Evolutionary conservation across 1,140 invertebrate species (phyloP).

Genomic region (Probaryconus sp.): DNA sequence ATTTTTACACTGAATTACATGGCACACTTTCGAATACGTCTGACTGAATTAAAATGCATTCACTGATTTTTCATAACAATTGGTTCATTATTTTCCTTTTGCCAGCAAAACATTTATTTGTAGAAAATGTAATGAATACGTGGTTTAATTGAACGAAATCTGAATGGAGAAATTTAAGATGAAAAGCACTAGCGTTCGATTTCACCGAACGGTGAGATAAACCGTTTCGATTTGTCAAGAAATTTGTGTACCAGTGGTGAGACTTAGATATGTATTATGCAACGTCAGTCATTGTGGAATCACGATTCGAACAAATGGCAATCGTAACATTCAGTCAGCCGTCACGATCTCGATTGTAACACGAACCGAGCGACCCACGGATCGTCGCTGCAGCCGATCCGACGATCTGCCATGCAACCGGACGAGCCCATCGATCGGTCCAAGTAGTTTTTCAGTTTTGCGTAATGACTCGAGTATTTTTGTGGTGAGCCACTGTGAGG

Average conservation of each 20-base stretch:
- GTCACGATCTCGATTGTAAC: slow-evolving; percentile 44
- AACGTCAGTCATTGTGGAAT: slow-evolving; percentile 45
- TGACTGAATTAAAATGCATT: too few relatives aligned
- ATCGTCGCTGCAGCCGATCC: slow-evolving; percentile 38
- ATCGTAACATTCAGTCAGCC: slow-evolving; percentile 38
- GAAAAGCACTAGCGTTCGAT: too few relatives aligned
- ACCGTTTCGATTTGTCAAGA: slow-evolving; percentile 18
- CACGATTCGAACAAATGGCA: slow-evolving; percentile 44
- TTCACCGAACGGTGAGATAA: slow-evolving; percentile 7
- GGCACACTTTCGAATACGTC: too few relatives aligned
- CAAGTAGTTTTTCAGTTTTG: slow-evolving; percentile 53
- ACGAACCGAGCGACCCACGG: slow-evolving; percentile 25
- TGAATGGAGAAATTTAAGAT: not conserved
- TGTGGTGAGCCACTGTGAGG: slow-evolving; percentile 5
- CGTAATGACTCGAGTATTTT: slow-evolving; percentile 43
- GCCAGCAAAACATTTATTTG: not conserved
- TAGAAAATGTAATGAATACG: not conserved
- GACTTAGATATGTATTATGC: slow-evolving; percentile 17
- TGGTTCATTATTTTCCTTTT: too few relatives aligned
- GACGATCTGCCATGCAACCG: slow-evolving; percentile 42
- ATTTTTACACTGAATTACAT: too few relatives aligned
- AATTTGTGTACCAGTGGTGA: not conserved
- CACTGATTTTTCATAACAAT: too few relatives aligned
- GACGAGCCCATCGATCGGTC: slow-evolving; percentile 43
- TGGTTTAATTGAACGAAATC: too few relatives aligned